Evolutionary conservation across 2,888 invertebrate species (phyloP).

Genomic region (Pecten maximus): DNA sequence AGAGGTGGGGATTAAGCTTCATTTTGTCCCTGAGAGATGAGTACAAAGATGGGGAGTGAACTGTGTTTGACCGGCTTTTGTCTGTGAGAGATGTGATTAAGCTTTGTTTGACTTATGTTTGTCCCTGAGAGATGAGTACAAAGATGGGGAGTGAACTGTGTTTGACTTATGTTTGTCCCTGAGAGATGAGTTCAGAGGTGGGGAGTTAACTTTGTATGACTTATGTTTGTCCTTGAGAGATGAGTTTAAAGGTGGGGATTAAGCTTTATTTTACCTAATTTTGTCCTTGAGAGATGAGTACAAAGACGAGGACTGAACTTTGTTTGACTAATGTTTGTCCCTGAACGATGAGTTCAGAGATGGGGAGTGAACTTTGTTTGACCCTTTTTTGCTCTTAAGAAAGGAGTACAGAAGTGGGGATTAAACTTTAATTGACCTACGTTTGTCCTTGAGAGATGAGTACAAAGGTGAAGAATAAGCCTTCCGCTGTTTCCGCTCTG

Average conservation of each 20-base stretch:
- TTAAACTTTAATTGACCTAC: constrained; percentile 23
- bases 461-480: constrained; percentile 65
- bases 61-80: background rate
- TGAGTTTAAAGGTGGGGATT: background rate
- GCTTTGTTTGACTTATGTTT: background rate
- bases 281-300: constrained; percentile 36
- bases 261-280: constrained; percentile 5
- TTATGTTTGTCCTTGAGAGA: background rate
- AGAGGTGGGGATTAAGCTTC: background rate
- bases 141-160: background rate
- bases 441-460: constrained; percentile 52
- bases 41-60: background rate
- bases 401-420: background rate
- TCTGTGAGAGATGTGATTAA: background rate
- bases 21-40: constrained; percentile 23
- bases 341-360: constrained; percentile 41
- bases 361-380: background rate
- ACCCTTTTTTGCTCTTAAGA: background rate
- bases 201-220: background rate
- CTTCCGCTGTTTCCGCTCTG: constrained; percentile 61
- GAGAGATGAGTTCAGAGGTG: background rate
- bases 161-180: constrained; percentile 37
- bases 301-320: background rate
- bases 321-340: background rate
- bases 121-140: background rate